Evolutionary conservation across 2,797 vertebrate genomes (phyloP).

Genomic region (Peromyscus eremicus): DNA sequence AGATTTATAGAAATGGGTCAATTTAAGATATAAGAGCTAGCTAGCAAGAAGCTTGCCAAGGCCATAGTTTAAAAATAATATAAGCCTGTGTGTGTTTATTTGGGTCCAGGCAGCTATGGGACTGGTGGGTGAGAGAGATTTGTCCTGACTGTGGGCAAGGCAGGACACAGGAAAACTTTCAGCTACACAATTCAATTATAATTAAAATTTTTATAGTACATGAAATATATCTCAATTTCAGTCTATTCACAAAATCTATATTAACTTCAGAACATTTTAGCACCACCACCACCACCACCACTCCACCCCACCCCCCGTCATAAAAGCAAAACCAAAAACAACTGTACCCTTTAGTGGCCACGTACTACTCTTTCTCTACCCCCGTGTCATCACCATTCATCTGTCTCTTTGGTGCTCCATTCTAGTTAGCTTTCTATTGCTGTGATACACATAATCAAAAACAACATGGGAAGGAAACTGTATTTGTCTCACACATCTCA

Average conservation of each 20-base stretch:
- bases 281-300: no score
- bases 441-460: background rate
- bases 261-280: background rate
- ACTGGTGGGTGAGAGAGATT: no score
- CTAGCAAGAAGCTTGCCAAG: no score
- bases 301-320: background rate
- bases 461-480: background rate
- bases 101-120: no score
- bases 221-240: background rate
- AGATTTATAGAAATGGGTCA: no score
- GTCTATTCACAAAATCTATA: slow-evolving; percentile 28
- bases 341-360: background rate
- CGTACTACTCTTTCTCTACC: no score
- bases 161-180: no score
- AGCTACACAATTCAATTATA: background rate
- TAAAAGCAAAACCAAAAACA: background rate
- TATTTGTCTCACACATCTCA: background rate
- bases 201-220: background rate
- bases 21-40: no score
- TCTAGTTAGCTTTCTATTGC: background rate
- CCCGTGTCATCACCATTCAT: background rate
- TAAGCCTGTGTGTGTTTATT: no score
- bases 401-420: background rate
- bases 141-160: no score
- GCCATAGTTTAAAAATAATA: no score